These are phyloP conservation scores for Agrypnia vestita DNA, from an alignment of 1,140 invertebrate genomes.

Conservation along the genomic window DNA sequence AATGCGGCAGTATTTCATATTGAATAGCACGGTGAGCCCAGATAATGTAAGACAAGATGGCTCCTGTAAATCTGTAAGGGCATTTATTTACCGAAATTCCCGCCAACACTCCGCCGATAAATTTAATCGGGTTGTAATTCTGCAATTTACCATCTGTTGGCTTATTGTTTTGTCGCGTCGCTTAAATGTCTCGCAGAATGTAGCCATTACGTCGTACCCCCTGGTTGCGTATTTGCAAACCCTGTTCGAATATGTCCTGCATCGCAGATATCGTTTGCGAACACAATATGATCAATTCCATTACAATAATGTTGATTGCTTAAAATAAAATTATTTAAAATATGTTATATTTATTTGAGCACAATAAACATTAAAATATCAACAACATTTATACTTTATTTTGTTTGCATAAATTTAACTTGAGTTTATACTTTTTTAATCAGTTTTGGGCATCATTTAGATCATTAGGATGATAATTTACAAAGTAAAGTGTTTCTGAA, in stretches of 20 bases:
- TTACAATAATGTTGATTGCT: too few species aligned
- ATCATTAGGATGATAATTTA: too few species aligned
- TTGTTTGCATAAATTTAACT: too few species aligned
- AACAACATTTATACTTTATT: too few species aligned
- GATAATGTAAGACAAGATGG: constrained; percentile 39
- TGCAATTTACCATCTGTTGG: constrained; percentile 48
- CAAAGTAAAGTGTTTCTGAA: too few species aligned
- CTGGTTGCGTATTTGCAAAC: background rate
- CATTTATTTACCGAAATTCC: constrained; percentile 41
- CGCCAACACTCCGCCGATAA: constrained; percentile 33
- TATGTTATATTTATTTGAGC: too few species aligned
- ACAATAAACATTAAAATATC: too few species aligned
- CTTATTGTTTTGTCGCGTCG: constrained; percentile 48
- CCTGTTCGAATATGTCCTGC: background rate
- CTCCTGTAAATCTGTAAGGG: constrained; percentile 28
- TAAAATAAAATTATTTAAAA: too few species aligned
- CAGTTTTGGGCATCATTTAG: too few species aligned
- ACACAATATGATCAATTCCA: too few species aligned
- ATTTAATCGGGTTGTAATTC: constrained; percentile 44
- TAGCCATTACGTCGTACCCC: constrained; percentile 30
- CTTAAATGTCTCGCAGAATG: constrained; percentile 46
- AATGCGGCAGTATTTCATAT: constrained; percentile 1
- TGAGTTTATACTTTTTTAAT: too few species aligned
- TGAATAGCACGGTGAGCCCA: constrained; percentile 6
- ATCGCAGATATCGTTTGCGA: too few species aligned